Base-by-base conservation (phyloP, 2,888 invertebrate genomes). In the Creontiades dilutus region DNA sequence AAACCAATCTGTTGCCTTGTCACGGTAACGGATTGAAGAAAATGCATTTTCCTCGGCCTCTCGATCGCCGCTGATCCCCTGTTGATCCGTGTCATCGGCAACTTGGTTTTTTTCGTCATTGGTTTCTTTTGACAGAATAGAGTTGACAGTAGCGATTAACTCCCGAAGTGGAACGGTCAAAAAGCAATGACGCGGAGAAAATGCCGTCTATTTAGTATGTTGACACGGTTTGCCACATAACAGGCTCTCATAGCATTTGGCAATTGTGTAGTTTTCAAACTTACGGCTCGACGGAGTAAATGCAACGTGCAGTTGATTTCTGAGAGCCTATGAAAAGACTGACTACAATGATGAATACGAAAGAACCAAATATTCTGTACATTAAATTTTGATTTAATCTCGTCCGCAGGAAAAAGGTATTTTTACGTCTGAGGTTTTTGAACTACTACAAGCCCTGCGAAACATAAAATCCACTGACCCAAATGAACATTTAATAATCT, bases 111-210 rank as follows among this genome's bases (percentile, higher is more conserved):
- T 68, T 68, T 68, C 68, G 23, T 27, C 68, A 27, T 68, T 68
- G 68, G 68, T 19, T 68, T 23, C 68, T 68, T 68, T 68, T 23
- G 68, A 68, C 23, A 68, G 7, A 68, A 68, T 68, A 68, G 68
- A 68, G 19, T 19, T 68, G 68, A 68, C 68, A 19, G 19, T 23
- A 23, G 68, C 68, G 68, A 23, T 68, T 9, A 52, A 1, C 3
- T 27, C 68, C 12, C 19, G 23, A 68, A 68, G 68, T 68, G 68
- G 68, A 68, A 68, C 68, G 19, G 27, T 19, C 68, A 4, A 68
- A 68, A 68, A 68, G 23, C 68, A 68, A 23, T 23, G 68, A 68
- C 68, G 68, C 68, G 68, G 23, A 68, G 23, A 68, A 68, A 68
- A 68, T 68, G 68, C 13, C 23, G 23, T 23, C 13, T 19, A 68